These are phyloP conservation scores for Cichladusa arquata DNA, from an alignment of 2,113 vertebrate genomes.

Conservation along the genomic window DNA sequence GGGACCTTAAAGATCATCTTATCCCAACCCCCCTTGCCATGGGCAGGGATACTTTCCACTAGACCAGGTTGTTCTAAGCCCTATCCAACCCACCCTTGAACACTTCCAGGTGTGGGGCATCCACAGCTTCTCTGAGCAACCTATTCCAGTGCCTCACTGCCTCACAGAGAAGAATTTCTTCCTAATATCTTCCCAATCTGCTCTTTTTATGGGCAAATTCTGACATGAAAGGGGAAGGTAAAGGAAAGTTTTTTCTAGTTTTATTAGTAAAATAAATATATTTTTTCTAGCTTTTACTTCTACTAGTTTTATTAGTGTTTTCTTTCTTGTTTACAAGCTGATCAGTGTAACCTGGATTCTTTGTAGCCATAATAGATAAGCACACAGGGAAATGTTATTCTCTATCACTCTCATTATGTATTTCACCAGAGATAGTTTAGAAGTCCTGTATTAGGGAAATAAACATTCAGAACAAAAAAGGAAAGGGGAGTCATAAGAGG, in stretches of 20 bases:
- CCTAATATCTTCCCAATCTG: background rate
- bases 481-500: background rate
- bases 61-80: background rate
- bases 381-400: background rate
- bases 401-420: background rate
- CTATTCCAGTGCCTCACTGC: background rate
- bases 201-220: background rate
- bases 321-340: background rate
- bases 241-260: background rate
- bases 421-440: constrained; percentile 29
- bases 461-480: constrained; percentile 17
- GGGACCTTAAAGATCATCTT: background rate
- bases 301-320: background rate
- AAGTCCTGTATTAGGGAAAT: constrained; percentile 14
- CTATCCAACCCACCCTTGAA: background rate
- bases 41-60: background rate
- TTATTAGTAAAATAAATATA: background rate
- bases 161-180: background rate
- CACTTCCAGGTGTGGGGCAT: background rate
- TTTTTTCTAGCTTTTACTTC: background rate
- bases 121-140: background rate
- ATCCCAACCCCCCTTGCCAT: background rate
- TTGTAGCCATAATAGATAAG: background rate
- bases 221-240: background rate
- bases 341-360: background rate